Evolutionary conservation across 2,113 vertebrate species (phyloP), one percentile per base, ranked within the genome.

Genomic region (Cavia porcellus): DNA sequence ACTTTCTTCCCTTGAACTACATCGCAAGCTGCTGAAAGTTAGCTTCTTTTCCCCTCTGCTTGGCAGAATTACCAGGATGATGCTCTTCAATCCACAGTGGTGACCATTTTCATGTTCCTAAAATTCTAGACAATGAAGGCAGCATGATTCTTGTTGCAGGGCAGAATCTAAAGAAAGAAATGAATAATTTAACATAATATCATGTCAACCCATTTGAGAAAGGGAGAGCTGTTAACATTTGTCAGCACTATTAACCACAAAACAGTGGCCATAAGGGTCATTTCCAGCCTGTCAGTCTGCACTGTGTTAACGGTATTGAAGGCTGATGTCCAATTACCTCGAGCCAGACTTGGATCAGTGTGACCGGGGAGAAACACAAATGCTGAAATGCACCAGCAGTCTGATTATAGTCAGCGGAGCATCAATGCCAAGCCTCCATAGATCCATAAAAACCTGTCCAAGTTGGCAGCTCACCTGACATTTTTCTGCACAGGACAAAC

Each of bases 221-320:
- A 84, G 89, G 72, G 68, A 93, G 68, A 22, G 42, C 28, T n/a
- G 57, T 86, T 55, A 77, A 77, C 12, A 72, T 14, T 74, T 96
- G 72, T 97, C 75, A 96, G 89, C 66, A 55, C 52, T 79, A 24
- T 86, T 82, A 85, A 92, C 64, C 74, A 15, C 93, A 90, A 95
- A 97, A 81, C 62, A 22, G 86, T 97, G 77, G 57, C 85, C 4
- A 93, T 97, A 95, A 68, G 96, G 95, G 79, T 86, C 57, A 57
- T 96, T 97, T 98, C 96, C 62, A 97, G 94, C 68, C 94, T 93
- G 96, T 96, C 84, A 77, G 42, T 92, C 96, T 79, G 81, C 79
- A 86, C 97, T 98, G 82, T 83, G 64, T 90, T 95, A 80, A 59
- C 55, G 42, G 38, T 90, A 80, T 72, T 96, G 86, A 98, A 89